phyloP scores from a whole-genome alignment of 2,888 invertebrate species.

The Ophion ellenae region DNA sequence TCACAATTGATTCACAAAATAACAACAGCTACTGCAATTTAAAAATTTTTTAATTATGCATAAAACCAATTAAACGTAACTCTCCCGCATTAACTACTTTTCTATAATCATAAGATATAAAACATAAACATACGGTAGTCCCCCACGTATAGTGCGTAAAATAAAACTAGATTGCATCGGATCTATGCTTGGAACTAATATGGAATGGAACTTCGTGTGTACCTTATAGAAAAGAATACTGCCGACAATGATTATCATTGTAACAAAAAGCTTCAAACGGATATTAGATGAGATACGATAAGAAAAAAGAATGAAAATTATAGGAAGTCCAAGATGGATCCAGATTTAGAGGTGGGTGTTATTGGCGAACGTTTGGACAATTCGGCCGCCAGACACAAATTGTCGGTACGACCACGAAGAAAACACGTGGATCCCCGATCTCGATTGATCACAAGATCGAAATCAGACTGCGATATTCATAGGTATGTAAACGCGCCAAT shows the following conservation, averaged over 20 bases:
- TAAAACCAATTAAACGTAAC: too few species aligned
- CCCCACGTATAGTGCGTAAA: not conserved
- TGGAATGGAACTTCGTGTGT: constrained; percentile 4
- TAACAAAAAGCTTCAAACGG: constrained; percentile 40
- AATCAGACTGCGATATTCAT: constrained; percentile 74
- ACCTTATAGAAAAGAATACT: constrained; percentile 15
- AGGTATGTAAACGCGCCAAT: constrained; percentile 70
- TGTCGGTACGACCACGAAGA: constrained; percentile 89
- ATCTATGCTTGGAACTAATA: constrained; percentile 43
- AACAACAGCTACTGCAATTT: not conserved
- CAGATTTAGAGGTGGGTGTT: constrained; percentile 86
- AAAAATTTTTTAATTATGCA: not conserved
- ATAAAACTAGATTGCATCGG: constrained; percentile 24
- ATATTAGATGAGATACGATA: not conserved
- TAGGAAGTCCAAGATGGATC: constrained; percentile 84
- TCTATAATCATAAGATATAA: not conserved
- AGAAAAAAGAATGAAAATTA: constrained; percentile 62
- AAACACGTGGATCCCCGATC: constrained; percentile 86
- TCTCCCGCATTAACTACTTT: not conserved
- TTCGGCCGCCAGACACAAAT: constrained; percentile 90
- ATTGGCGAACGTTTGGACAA: constrained; percentile 88
- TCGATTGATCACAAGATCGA: constrained; percentile 74
- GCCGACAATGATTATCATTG: constrained; percentile 11
- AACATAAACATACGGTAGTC: not conserved
- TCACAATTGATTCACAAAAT: not conserved